A percentile compares a stretch with the other conserved stretches of the same genome.
These are phyloP conservation scores for Melanostoma scalare DNA, from an alignment of 2,888 invertebrate species.

Conservation along the genomic window DNA sequence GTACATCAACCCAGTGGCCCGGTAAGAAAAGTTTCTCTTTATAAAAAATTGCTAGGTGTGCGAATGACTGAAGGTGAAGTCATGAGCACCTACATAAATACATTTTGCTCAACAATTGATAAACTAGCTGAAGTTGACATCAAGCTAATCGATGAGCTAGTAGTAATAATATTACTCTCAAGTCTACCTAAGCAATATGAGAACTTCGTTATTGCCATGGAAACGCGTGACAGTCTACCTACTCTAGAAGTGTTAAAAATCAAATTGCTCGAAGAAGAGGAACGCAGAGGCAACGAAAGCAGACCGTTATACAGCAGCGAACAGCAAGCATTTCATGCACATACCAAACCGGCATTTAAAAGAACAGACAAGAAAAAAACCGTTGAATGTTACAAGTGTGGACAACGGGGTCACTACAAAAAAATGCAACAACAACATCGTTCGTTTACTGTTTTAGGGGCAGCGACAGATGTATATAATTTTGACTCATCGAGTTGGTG, in stretches of 20 bases:
- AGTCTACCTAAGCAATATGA: constrained; percentile 48
- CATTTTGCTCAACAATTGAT: constrained; percentile 51
- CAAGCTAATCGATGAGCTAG: constrained; percentile 35
- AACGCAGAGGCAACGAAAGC: too few relatives aligned
- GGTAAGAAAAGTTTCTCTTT: constrained; percentile 59
- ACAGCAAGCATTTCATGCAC: constrained; percentile 1
- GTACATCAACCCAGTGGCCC: constrained; percentile 59
- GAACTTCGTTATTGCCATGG: constrained; percentile 45
- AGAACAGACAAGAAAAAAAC: constrained; percentile 36
- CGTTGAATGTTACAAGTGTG: constrained; percentile 32
- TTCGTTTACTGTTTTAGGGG: constrained; percentile 35
- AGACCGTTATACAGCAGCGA: too few relatives aligned
- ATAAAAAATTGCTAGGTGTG: constrained; percentile 59
- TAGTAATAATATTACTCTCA: constrained; percentile 49
- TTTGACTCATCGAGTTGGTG: constrained; percentile 30
- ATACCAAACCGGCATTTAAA: constrained; percentile 32
- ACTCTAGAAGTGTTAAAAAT: constrained; percentile 27
- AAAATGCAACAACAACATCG: constrained; percentile 31
- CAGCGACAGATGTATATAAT: constrained; percentile 30
- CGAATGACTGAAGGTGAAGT: constrained; percentile 46
- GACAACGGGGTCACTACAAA: constrained; percentile 31
- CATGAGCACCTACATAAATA: constrained; percentile 48
- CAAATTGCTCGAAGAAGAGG: too few relatives aligned
- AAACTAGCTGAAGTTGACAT: constrained; percentile 42
- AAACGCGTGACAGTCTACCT: constrained; percentile 41